Evolutionary conservation across 2,797 vertebrate species (phyloP), one percentile per base, ranked within the genome.

Genomic region (Tapirus indicus): DNA sequence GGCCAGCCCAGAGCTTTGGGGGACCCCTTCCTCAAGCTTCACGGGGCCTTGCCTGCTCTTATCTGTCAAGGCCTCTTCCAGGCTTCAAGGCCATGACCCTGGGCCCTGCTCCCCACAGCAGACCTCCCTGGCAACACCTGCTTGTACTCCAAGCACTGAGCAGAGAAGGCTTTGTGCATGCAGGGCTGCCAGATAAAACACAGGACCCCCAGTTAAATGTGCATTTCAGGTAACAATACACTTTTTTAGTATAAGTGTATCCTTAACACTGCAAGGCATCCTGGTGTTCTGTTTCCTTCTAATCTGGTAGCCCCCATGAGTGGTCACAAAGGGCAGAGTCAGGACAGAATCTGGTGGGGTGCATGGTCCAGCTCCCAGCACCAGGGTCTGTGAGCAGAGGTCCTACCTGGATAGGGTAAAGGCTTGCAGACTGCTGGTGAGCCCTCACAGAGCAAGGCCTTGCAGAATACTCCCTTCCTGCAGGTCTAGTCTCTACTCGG

Each of bases 1-100:
- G 38, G 44, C 4, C 60, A 52, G 12, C 29, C 56, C 72, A 68
- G 78, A 92, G 7, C n/a, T 93, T 17, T 74, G 44, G 14, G 10
- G 32, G 1, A 4, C 4, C 20, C 12, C 11, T 49, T 44, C 2
- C 23, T 5, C n/a, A 7, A 3, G 2, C 17, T 78, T 6, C 13
- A 0, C 38, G 17, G 58, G 29, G 17, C 25, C 29, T 47, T 78
- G 8, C 21, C 4, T 66, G 7, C 29, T 78, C 14, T 75, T 29
- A 27, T 23, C 7, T 87, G 2, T 21, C 25, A 8, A 20, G n/a
- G 44, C 4, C 54, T 64, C 23, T 68, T 62, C 6, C 16, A 69
- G 47, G 32, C 35, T 54, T 85, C 2, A 1, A 78, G 47, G 25
- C n/a, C 23, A 84, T 86, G 29, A 71, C 3, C 29, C 25, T 11